Evolutionary conservation across 92 coral and sea anemone species (phyloP).

Genomic region (Blastomussa wellsi): DNA sequence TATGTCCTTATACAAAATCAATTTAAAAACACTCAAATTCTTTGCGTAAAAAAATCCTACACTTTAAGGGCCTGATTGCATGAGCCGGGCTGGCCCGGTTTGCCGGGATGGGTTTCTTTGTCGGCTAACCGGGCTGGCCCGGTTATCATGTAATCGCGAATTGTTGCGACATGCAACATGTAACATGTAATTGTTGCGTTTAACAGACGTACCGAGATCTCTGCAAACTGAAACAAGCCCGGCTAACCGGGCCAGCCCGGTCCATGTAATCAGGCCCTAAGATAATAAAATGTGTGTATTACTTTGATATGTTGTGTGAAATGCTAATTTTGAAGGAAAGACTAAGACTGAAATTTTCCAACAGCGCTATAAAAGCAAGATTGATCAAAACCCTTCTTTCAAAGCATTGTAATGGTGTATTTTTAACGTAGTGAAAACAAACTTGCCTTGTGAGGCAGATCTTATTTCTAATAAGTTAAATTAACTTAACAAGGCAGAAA

Average conservation of each 20-base stretch:
- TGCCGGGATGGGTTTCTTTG: too few relatives aligned
- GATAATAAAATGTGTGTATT: not conserved
- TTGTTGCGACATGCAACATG: too few relatives aligned
- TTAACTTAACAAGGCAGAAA: not conserved
- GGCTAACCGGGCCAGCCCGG: too few relatives aligned
- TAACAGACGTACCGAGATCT: too few relatives aligned
- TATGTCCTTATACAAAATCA: not conserved
- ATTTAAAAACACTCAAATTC: conserved; percentile 17
- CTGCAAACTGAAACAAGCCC: too few relatives aligned
- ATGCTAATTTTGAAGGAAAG: not conserved
- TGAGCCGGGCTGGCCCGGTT: too few relatives aligned
- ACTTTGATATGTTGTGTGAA: not conserved
- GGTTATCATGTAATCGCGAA: too few relatives aligned
- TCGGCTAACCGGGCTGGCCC: too few relatives aligned
- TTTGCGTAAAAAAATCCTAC: not conserved
- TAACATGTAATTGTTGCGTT: too few relatives aligned
- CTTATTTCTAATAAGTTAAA: not conserved
- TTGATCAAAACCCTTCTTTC: not conserved
- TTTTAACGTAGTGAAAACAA: not conserved
- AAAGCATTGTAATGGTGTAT: not conserved
- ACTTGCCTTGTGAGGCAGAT: not conserved
- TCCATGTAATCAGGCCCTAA: too few relatives aligned
- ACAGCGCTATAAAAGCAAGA: not conserved
- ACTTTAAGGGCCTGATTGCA: too few relatives aligned
- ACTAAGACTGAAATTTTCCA: not conserved